Conservation (phyloP, 2,797 vertebrate genomes). For the Kryptolebias ocellatus region DNA sequence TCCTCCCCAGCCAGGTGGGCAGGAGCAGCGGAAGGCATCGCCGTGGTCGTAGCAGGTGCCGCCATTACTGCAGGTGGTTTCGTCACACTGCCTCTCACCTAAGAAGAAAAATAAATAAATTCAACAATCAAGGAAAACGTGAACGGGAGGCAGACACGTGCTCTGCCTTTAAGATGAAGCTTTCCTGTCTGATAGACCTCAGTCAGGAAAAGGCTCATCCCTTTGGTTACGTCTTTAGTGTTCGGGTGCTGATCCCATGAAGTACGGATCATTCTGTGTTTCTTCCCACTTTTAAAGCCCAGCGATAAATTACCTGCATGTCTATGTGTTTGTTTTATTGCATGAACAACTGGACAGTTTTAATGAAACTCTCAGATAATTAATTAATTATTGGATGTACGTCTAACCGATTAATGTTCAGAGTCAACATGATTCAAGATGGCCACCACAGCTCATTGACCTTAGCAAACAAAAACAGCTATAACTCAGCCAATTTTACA, state of each 20-base stretch:
- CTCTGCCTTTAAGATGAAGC: not conserved
- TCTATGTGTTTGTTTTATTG: too few species aligned
- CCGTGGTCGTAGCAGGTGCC: conserved; percentile 94
- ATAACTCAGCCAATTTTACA: too few species aligned
- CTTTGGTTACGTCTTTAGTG: not conserved
- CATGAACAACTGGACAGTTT: too few species aligned
- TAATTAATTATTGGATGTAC: too few species aligned
- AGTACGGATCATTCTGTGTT: not conserved
- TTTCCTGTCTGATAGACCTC: not conserved
- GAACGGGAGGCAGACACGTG: too few species aligned
- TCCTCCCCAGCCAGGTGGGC: conserved; percentile 90
- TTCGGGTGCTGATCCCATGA: not conserved
- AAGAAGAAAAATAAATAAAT: not conserved
- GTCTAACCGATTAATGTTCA: too few species aligned
- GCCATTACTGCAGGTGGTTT: conserved; percentile 93
- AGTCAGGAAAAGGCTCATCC: not conserved
- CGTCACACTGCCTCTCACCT: conserved; percentile 95
- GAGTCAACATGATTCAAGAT: too few species aligned
- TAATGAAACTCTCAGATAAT: too few species aligned
- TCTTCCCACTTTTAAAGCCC: not conserved
- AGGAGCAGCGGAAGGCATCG: conserved; percentile 91
- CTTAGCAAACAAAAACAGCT: too few species aligned
- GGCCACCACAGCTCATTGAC: too few species aligned
- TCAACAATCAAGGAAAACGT: not conserved
- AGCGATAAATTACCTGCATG: too few species aligned